Conservation (phyloP, 2,797 vertebrate species). For the Okamejei kenojei region DNA sequence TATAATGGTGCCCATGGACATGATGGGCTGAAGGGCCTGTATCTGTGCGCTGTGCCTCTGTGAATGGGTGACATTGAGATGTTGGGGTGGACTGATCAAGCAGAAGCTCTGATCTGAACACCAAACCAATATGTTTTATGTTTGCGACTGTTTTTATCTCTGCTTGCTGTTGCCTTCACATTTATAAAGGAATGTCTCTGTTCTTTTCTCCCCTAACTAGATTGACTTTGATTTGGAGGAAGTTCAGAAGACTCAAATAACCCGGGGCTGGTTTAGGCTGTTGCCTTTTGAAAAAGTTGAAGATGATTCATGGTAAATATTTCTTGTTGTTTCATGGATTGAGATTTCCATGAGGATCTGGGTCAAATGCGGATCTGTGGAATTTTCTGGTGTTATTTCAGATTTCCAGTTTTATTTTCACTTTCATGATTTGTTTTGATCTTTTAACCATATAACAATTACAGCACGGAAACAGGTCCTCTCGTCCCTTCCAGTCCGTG, state of each 20-base stretch:
- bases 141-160: neutral
- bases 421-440: neutral
- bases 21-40: too few relatives aligned
- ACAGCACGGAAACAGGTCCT: too few relatives aligned
- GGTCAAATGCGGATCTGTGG: too few relatives aligned
- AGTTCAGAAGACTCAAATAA: constrained; percentile 57
- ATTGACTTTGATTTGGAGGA: constrained; percentile 69
- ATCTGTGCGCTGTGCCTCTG: too few relatives aligned
- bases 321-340: neutral
- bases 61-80: too few relatives aligned
- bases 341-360: too few relatives aligned
- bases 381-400: too few relatives aligned
- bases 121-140: neutral
- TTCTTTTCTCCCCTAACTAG: constrained; percentile 49
- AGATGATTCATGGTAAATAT: constrained; percentile 65
- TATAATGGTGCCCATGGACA: too few relatives aligned
- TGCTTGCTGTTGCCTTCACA: neutral
- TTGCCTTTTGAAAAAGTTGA: constrained; percentile 68
- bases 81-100: neutral
- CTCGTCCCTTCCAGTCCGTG: too few relatives aligned
- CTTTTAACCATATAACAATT: too few relatives aligned
- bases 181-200: neutral
- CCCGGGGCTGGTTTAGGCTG: constrained; percentile 82
- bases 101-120: neutral
- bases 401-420: too few relatives aligned